These are phyloP conservation scores for Emydocephalus ijimae DNA, from an alignment of 2,113 vertebrate genomes.

Conservation along the genomic window DNA sequence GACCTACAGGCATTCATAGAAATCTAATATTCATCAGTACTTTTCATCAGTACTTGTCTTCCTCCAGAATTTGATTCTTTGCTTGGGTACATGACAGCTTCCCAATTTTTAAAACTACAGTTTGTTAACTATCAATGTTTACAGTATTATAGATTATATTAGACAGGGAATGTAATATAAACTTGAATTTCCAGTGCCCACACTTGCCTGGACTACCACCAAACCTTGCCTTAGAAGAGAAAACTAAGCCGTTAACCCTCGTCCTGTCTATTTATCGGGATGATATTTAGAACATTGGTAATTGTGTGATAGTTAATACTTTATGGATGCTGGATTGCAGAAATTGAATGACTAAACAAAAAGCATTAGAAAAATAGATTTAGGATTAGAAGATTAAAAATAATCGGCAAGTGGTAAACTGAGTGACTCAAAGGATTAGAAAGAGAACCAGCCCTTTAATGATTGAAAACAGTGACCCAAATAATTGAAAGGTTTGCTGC, in stretches of 20 bases:
- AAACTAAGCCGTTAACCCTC: background rate
- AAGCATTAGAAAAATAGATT: slow-evolving; percentile 57
- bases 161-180: background rate
- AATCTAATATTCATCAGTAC: background rate
- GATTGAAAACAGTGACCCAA: slow-evolving; percentile 47
- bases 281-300: slow-evolving; percentile 54
- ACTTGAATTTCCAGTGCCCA: background rate
- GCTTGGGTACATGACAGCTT: background rate
- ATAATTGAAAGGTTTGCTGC: slow-evolving; percentile 43
- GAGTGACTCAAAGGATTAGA: slow-evolving; percentile 59
- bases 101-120: background rate
- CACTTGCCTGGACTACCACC: background rate
- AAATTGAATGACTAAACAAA: slow-evolving; percentile 64
- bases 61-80: background rate
- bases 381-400: slow-evolving; percentile 69
- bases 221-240: background rate
- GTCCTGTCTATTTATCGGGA: slow-evolving; percentile 8
- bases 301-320: slow-evolving; percentile 61
- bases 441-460: slow-evolving; percentile 56
- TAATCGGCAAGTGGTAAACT: slow-evolving; percentile 61
- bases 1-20: background rate
- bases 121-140: background rate
- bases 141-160: background rate
- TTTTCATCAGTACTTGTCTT: background rate
- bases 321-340: slow-evolving; percentile 66